Percentiles rank a stretch among this genome's conserved stretches.
Conservation (phyloP, 1,140 invertebrate species). For the Philopotamus ludificatus region DNA sequence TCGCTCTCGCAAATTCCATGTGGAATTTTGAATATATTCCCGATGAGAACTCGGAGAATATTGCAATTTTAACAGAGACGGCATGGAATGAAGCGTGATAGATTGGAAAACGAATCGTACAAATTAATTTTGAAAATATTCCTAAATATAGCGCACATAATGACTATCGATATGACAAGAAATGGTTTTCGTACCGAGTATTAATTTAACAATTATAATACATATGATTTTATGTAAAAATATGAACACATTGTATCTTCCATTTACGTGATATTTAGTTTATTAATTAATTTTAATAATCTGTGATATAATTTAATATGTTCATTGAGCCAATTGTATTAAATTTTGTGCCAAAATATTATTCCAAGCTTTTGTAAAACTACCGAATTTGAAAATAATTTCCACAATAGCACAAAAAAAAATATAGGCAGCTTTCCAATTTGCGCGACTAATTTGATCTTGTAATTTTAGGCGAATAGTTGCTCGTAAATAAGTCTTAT, state of each 20-base stretch:
- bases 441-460: no score
- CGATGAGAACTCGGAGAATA: constrained; percentile 65
- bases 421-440: no score
- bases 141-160: background rate
- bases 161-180: background rate
- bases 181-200: background rate
- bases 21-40: constrained; percentile 79
- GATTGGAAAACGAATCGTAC: background rate
- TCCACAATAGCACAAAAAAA: no score
- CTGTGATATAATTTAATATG: no score
- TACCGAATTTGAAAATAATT: no score
- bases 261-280: no score
- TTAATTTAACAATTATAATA: background rate
- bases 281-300: no score
- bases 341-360: no score
- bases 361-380: no score
- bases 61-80: constrained; percentile 74
- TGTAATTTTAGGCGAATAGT: no score
- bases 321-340: no score
- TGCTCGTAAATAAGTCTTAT: no score
- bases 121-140: constrained; percentile 4
- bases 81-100: constrained; percentile 63
- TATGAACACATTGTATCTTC: background rate
- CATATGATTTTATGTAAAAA: background rate
- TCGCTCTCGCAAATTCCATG: constrained; percentile 69